Percentiles rank a stretch among this genome's conserved stretches.
phyloP scores from a whole-genome alignment of 1,140 invertebrate genomes.

The Heliconius congener region DNA sequence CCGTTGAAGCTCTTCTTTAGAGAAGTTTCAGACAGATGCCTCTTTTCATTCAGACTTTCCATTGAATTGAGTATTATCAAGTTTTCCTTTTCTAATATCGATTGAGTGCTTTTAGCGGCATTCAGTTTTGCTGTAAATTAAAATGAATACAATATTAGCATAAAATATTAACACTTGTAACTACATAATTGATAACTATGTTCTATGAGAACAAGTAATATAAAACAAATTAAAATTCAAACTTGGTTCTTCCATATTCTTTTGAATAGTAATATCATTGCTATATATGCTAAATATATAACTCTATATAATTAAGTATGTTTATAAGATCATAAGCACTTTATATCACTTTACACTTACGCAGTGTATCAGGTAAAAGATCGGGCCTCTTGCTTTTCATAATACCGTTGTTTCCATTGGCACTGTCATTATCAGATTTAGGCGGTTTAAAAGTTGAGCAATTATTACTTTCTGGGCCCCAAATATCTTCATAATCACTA shows the following conservation, averaged over 20 bases:
- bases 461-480: conserved; percentile 87
- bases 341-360: conserved; percentile 72
- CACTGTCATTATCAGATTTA: conserved; percentile 79
- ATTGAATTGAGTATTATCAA: conserved; percentile 66
- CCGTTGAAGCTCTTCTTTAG: conserved; percentile 70
- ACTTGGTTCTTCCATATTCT: no score
- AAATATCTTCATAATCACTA: conserved; percentile 97
- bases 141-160: neutral
- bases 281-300: no score
- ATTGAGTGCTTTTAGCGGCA: conserved; percentile 72
- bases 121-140: conserved; percentile 68
- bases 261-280: no score
- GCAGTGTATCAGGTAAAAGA: conserved; percentile 84
- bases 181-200: neutral
- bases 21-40: conserved; percentile 64
- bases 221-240: no score
- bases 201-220: no score
- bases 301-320: no score
- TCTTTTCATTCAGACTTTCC: conserved; percentile 72
- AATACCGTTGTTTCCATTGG: conserved; percentile 72
- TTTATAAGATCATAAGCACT: neutral
- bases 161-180: neutral
- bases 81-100: conserved; percentile 74
- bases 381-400: conserved; percentile 84
- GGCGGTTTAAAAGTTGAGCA: conserved; percentile 82